Evolutionary conservation across 2,113 vertebrate species (phyloP), one percentile per base, ranked within the genome.

Genomic region (Triplophysa dalaica): DNA sequence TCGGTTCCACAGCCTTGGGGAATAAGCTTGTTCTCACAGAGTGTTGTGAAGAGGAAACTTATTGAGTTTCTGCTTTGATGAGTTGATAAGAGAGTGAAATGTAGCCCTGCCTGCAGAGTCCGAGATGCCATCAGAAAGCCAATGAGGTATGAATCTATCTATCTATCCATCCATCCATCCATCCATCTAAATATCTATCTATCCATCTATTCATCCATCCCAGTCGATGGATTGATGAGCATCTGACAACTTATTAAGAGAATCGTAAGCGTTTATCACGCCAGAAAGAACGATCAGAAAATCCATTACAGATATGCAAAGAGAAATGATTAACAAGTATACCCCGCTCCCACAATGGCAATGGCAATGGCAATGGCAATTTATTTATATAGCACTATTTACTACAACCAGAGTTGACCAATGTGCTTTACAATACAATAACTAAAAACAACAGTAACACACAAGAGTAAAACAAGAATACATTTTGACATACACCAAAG

Each of bases 21-120:
- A 74, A 24, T n/a, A 41, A 69, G 33, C 66, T 54, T 70, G 66
- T 81, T 66, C 54, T 16, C 61, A 24, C 16, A 33, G 19, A 75
- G 70, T 38, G 41, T 17, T 43, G 61, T 66, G 65, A 29, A 26
- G 66, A 67, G 61, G 69, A 58, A 60, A 22, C 65, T 60, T 54
- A 54, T 85, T 33, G 19, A 26, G 63, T 85, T 85, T 79, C 77
- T 45, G 33, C 72, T 79, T 79, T 75, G 74, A 79, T 65, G 63
- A 58, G 64, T n/a, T 22, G 65, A 64, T 79, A 68, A 68, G 56
- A 43, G 70, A 75, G 48, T 70, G 70, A 84, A 79, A 82, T 54
- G 19, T 68, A 41, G 78, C 61, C 54, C 33, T 21, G n/a, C 9
- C 52, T 67, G 61, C 66, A 76, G 1, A 33, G 54, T 33, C 12